Conservation (phyloP, 2,888 invertebrate genomes). For the Gryllus longicercus region DNA sequence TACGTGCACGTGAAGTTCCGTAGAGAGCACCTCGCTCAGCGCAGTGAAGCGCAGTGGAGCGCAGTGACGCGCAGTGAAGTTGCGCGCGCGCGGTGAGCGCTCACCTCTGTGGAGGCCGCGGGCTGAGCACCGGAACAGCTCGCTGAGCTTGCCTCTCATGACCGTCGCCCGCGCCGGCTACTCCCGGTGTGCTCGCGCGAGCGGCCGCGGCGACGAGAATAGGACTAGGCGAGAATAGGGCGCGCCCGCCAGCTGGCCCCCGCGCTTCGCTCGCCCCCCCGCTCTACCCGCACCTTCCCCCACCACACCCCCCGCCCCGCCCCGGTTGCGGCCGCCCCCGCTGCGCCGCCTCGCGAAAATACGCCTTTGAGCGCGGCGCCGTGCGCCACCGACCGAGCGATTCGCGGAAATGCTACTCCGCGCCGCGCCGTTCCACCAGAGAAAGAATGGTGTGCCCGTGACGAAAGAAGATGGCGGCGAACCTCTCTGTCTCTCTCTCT, state of each 20-base stretch:
- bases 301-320: background rate
- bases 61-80: background rate
- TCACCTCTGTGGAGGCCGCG: slow-evolving; percentile 22
- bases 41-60: no score
- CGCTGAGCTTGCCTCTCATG: slow-evolving; percentile 41
- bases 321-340: background rate
- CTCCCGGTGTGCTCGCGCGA: background rate
- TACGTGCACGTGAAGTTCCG: no score
- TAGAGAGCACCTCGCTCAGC: no score
- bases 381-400: no score
- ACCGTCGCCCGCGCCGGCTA: slow-evolving; percentile 36
- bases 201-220: slow-evolving; percentile 6
- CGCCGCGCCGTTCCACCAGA: no score
- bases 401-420: background rate
- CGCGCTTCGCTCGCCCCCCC: no score
- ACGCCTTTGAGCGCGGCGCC: slow-evolving; percentile 21
- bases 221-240: slow-evolving; percentile 17
- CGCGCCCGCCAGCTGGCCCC: background rate
- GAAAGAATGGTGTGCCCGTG: no score
- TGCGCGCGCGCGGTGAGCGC: background rate
- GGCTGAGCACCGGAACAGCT: slow-evolving; percentile 34
- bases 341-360: slow-evolving; percentile 10
- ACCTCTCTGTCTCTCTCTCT: background rate
- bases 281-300: slow-evolving; percentile 11
- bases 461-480: background rate